Evolutionary conservation across 2,113 vertebrate genomes (phyloP), one percentile per base, ranked within the genome.

Genomic region (Chascanopsetta lugubris): DNA sequence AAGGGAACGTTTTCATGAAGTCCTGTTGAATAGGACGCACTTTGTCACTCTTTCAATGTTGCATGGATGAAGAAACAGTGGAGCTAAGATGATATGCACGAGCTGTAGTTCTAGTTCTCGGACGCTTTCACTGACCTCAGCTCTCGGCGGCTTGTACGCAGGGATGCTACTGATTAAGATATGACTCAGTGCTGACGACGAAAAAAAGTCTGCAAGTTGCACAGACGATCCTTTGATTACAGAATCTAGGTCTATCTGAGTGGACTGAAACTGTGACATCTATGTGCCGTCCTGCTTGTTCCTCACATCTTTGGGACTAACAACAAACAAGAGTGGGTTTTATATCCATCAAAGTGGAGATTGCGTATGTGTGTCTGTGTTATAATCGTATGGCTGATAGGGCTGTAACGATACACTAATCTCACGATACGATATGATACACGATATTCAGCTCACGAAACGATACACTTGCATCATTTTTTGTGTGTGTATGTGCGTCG

Each of bases 341-440:
- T 6, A 4, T 54, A 54, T 48, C 27, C n/a, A n/a, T n/a, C n/a
- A 7, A 32, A 59, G 71, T 47, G 67, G 26, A 69, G 61, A 64
- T 48, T 53, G 50, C 24, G 30, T 22, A 11, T 45, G 45, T 50
- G 29, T 30, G 29, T 46, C 18, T 45, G 42, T 20, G 42, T 9
- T n/a, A n/a, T n/a, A n/a, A n/a, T n/a, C n/a, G n/a, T n/a, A n/a
- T n/a, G n/a, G n/a, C n/a, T n/a, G n/a, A n/a, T n/a, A n/a, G n/a
- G n/a, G n/a, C n/a, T n/a, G n/a, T n/a, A n/a, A n/a, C n/a, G n/a
- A n/a, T n/a, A n/a, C n/a, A n/a, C n/a, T n/a, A n/a, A n/a, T n/a
- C n/a, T n/a, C n/a, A n/a, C n/a, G n/a, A n/a, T n/a, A n/a, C n/a
- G n/a, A n/a, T n/a, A n/a, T n/a, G n/a, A n/a, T n/a, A n/a, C n/a